Conservation (phyloP, 2,113 vertebrate species). For the Pteruthius melanotis region DNA sequence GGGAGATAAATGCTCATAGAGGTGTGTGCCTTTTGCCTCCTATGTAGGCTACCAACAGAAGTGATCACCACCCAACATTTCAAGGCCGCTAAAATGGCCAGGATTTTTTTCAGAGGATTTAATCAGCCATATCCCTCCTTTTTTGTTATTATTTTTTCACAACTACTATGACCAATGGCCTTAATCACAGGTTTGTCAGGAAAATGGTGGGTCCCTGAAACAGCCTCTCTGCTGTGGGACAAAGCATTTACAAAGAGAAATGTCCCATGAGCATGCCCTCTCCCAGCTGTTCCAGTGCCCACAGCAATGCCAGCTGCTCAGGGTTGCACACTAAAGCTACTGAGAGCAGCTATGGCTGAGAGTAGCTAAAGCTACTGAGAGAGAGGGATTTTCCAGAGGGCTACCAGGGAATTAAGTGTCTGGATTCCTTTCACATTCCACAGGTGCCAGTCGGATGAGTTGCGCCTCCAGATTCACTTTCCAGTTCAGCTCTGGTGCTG, state of each 20-base stretch:
- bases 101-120: background rate
- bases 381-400: conserved; percentile 38
- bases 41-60: background rate
- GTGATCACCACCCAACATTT: background rate
- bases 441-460: background rate
- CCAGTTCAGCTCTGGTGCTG: background rate
- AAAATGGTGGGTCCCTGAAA: background rate
- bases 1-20: background rate
- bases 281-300: background rate
- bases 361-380: background rate
- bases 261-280: background rate
- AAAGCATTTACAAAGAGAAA: background rate
- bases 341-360: background rate
- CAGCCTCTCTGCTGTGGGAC: background rate
- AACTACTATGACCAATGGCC: background rate
- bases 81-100: background rate
- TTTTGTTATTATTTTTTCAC: background rate
- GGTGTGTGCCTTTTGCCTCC: background rate
- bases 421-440: conserved; percentile 52
- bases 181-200: background rate
- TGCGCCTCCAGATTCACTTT: background rate
- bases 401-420: conserved; percentile 46
- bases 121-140: background rate
- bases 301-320: background rate
- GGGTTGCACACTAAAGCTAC: background rate